Percentiles rank a stretch among this genome's conserved stretches.
Conservation (phyloP, 2,888 invertebrate genomes). For the Adela reaumurella region DNA sequence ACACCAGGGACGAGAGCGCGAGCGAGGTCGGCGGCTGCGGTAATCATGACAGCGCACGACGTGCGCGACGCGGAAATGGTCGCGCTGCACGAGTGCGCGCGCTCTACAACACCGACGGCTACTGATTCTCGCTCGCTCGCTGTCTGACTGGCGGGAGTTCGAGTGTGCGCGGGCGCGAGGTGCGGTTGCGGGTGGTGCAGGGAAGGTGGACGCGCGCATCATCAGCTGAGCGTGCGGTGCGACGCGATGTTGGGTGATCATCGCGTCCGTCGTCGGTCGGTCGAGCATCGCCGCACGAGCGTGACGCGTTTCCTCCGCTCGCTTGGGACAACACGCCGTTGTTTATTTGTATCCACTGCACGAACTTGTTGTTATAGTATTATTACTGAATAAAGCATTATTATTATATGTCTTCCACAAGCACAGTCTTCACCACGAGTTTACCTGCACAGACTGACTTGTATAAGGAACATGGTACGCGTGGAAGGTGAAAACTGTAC, state of each 20-base stretch:
- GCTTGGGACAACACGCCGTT: no score
- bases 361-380: no score
- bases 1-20: slow-evolving; percentile 30
- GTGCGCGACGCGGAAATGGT: not conserved
- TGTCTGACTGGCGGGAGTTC: slow-evolving; percentile 5
- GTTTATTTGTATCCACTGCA: no score
- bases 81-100: not conserved
- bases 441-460: no score
- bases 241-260: not conserved
- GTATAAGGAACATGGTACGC: no score
- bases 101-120: slow-evolving; percentile 18
- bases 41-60: slow-evolving; percentile 36
- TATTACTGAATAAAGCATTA: no score
- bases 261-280: no score
- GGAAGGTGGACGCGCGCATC: slow-evolving; percentile 11
- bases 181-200: slow-evolving; percentile 12
- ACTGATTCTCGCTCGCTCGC: not conserved
- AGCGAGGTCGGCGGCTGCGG: slow-evolving; percentile 20
- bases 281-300: no score
- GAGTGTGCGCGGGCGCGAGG: slow-evolving; percentile 23
- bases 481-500: no score
- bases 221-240: not conserved
- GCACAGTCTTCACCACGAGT: no score
- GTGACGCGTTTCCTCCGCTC: no score
- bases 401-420: no score